Evolutionary conservation across 2,113 vertebrate genomes (phyloP).

Genomic region (Serilophus lunatus): DNA sequence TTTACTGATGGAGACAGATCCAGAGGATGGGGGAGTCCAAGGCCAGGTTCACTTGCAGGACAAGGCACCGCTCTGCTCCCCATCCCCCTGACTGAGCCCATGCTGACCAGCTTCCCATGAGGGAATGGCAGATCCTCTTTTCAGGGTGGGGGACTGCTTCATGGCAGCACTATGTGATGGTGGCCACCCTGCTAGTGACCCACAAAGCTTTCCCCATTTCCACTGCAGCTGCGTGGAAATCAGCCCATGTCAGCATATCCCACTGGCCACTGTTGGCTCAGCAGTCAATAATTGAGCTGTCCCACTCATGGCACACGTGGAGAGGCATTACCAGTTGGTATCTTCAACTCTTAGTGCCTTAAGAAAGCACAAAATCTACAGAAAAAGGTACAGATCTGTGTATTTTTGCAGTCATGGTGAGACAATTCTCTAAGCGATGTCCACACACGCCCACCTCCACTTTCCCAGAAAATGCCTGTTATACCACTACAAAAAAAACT

Average conservation of each 20-base stretch:
- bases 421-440: neutral
- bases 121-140: neutral
- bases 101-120: neutral
- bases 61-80: neutral
- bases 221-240: neutral
- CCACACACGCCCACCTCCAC: neutral
- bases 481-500: neutral
- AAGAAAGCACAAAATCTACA: neutral
- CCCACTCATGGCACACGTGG: rapidly evolving
- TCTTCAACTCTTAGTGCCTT: neutral
- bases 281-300: neutral
- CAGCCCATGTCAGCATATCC: neutral
- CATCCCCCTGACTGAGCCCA: neutral
- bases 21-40: neutral
- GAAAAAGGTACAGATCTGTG: neutral
- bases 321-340: neutral
- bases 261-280: neutral
- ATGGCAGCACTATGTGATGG: neutral
- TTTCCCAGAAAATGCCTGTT: constrained; percentile 17
- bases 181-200: neutral
- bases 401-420: neutral
- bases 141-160: neutral
- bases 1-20: neutral
- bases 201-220: neutral
- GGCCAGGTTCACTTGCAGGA: neutral